Base-by-base conservation (phyloP, 2,888 invertebrate genomes). In the Chaetogeoica ovagalla region DNA sequence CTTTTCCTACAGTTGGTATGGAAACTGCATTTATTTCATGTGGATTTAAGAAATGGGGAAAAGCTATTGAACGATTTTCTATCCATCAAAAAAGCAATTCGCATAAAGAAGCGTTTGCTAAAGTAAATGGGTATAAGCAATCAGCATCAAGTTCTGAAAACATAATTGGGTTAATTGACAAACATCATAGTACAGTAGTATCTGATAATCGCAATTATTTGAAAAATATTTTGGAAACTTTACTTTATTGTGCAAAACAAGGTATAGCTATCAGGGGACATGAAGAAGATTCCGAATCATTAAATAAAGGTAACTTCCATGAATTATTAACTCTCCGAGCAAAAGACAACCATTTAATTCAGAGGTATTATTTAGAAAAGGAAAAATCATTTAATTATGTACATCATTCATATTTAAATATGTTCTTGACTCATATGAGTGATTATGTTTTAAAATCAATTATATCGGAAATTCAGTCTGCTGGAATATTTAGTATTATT, bases 231-330 rank as follows among this genome's bases (percentile, higher is more conserved):
- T 84, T 83, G 59, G 82, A 83, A 69, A 82, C 83, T 37, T 73
- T 84, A 48, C 82, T 73, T 72, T 81, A 82, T 74, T 75, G 84
- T 81, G 84, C 82, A 30, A 83, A 77, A 69, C 84, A 84, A 83
- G 82, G 82, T 30, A 79, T 84, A 65, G 82, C 83, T 21, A 75
- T 84, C 21, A 82, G 83, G 30, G 83, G 83, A 19, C 82, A 82
- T 48, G 65, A 82, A 9, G 77, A 82, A 37, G 21, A 62, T 55
- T 57, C 6, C 15, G 55, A 79, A 48, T 79, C 72, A 7, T 0
- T 30, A 55, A 82, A 82, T 30, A 77, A 52, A 65, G 77, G 69
- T 48, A 82, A 77, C 30, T 82, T 81, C 69, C 23, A 70, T 15
- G 74, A 72, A 37, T 23, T 81, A 37, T 70, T 81, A 65, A 48